Evolutionary conservation across 2,888 invertebrate genomes (phyloP), one percentile per base, ranked within the genome.

Genomic region (Nycteola revayana): DNA sequence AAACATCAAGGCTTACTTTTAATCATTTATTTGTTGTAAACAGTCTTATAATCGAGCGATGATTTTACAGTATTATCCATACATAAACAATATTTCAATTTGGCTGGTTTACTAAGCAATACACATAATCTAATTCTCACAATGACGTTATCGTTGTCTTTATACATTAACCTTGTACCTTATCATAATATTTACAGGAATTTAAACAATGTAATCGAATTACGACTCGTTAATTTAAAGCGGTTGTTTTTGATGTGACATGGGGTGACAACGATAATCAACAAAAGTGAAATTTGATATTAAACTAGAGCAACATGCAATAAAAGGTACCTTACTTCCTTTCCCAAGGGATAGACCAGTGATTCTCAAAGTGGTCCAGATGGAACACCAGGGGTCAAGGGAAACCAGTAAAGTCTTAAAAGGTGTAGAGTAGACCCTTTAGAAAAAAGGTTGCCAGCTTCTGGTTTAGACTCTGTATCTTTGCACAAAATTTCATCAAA

Each of bases 1-100:
- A 14, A 14, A 14, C 2, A 14, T 3, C 14, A 14, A 14, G 14
- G 14, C 3, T 6, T 25, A 6, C 1, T 32, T 51, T 73, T 49
- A 51, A 73, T 65, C 62, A 33, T 67, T 82, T 79, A 77, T 79
- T 83, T 78, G 68, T 81, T 79, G 75, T 79, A 85, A 87, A 87
- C 87, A 87, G 87, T 86, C 87, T 87, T 87, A 85, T 83, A 69
- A 83, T 80, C 82, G 81, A 86, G 81, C 77, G 75, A 71, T 74
- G 65, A 68, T 72, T 79, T 79, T 77, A 84, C 78, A 74, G 48
- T 46, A 72, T 64, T 44, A 49, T 46, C 66, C 60, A 66, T 58
- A 62, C 61, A 68, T 78, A 81, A 81, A 82, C 78, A 76, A 73
- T 75, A 73, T 65, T 75, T 74, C 71, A 76, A 78, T 82, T 84